Base-by-base conservation (phyloP, 2,888 invertebrate species). In the Abrostola tripartita region DNA sequence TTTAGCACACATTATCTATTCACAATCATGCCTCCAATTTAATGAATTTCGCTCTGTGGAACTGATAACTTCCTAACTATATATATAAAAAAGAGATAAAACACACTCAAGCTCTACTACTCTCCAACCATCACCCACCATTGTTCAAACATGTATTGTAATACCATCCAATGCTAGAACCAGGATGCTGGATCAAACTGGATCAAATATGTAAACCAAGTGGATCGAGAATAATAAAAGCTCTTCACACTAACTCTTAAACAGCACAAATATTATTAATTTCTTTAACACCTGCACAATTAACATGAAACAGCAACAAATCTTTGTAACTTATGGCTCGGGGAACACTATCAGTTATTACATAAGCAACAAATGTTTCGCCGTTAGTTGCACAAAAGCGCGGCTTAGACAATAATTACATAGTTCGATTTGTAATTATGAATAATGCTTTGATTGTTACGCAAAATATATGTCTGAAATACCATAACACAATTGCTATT, bases 241-340 rank as follows among this genome's bases (percentile, higher is more conserved):
- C 51, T 49, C 35, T 10, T 24, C 9, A 44, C 44, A 44, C 4
- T 51, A 59, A 56, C 59, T 49, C 54, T 37, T 35, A 47, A 64
- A 52, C 57, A 71, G 63, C 62, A 73, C 68, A 50, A 64, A 58
- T 53, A 54, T 68, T 65, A 65, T 56, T 57, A 71, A 73, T 73
- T 71, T 7, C 49, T 57, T 24, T 53, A 64, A 73, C 74, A 73
- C 71, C 71, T 68, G 69, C 59, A 10, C 14, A 5, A 65, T 71
- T 65, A 73, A 49, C 71, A 65, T 65, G 73, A 7, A 59, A 71
- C 55, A 52, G 5, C 36, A 36, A 64, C 60, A 54, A 61, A 73
- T 73, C 54, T 73, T 24, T 7, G n/a, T 14, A 56, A 59, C 57
- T 52, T 40, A 52, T 35, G 52, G 24, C 51, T 50, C 52, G 47